phyloP scores from a whole-genome alignment of 1,140 invertebrate species.

The Hypothenemus hampei region DNA sequence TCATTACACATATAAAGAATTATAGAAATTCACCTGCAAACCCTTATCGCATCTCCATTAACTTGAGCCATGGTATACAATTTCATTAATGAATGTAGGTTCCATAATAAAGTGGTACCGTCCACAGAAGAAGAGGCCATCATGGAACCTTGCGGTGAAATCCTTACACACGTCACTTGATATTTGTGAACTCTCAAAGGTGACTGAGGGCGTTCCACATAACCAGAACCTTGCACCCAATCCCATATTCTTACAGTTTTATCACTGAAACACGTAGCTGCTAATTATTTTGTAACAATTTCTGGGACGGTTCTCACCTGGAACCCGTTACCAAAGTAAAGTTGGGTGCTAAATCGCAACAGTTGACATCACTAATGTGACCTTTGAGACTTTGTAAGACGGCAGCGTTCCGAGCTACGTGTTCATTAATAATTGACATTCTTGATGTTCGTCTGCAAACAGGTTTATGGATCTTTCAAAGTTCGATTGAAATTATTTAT shows the following conservation, averaged over 20 bases:
- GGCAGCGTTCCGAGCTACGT: conserved; percentile 36
- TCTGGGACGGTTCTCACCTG: conserved; percentile 46
- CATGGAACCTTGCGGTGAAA: conserved; percentile 66
- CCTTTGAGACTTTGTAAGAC: conserved; percentile 51
- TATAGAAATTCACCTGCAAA: conserved; percentile 53
- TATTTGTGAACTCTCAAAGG: conserved; percentile 62
- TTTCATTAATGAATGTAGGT: conserved; percentile 56
- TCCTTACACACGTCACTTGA: conserved; percentile 59
- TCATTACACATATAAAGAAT: no score
- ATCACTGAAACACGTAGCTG: conserved; percentile 48
- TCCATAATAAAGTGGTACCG: conserved; percentile 68
- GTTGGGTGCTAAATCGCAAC: conserved; percentile 57
- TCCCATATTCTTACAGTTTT: conserved; percentile 60
- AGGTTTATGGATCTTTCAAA: no score
- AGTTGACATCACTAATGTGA: conserved; percentile 63
- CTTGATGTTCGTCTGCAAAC: no score
- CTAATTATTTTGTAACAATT: no score
- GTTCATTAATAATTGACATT: conserved; percentile 33
- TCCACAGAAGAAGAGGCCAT: conserved; percentile 68
- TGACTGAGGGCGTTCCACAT: conserved; percentile 51
- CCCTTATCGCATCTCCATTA: conserved; percentile 59
- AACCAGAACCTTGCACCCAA: conserved; percentile 55
- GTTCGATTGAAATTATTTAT: no score
- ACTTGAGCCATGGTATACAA: conserved; percentile 61
- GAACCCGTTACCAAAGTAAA: conserved; percentile 57